Base-by-base conservation (phyloP, 2,113 vertebrate species). In the Oceanodroma tethys region DNA sequence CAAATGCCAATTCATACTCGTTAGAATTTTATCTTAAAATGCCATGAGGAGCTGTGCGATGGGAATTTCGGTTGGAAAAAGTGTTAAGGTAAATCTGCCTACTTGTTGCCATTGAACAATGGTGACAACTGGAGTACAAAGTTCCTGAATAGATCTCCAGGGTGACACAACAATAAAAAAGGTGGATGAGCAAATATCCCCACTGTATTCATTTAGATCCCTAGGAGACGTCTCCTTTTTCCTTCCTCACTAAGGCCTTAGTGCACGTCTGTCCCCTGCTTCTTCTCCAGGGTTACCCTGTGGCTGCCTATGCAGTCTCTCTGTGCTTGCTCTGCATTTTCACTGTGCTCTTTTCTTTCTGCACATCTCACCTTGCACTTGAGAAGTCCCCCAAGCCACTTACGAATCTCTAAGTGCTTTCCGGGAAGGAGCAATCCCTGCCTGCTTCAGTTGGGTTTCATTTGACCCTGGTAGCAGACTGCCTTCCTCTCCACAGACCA, bases 91-190 rank as follows among this genome's bases (percentile, higher is more conserved):
- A 25, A 71, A 43, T 66, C 34, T 86, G 6, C 26, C 42, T 59
- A 10, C 9, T 48, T 0, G 18, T 62, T 75, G 30, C 6, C 4
- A 2, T 0, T 55, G 34, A 43, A 14, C 22, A 76, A 16, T 10
- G 3, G 26, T 65, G 18, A 65, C 9, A 82, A 29, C 4, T 16
- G 11, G 22, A 68, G 7, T 52, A 29, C 6, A 63, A 74, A 62
- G 7, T 30, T 65, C 14, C 40, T 56, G 48, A 96, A 47, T 0
- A 52, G 10, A 65, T 75, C 23, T 52, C 11, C 8, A 80, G 23
- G 30, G 8, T 90, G 58, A 59, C 13, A 52, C 3, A 76, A 34
- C 4, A 62, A 87, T 32, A 40, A 63, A 60, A 65, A 75, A 67
- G 3, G 10, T 48, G 17, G 2, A 9, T 48, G 12, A 87, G 21